These are phyloP conservation scores for Lutjanus erythropterus DNA, from an alignment of 2,113 vertebrate genomes.

Conservation along the genomic window DNA sequence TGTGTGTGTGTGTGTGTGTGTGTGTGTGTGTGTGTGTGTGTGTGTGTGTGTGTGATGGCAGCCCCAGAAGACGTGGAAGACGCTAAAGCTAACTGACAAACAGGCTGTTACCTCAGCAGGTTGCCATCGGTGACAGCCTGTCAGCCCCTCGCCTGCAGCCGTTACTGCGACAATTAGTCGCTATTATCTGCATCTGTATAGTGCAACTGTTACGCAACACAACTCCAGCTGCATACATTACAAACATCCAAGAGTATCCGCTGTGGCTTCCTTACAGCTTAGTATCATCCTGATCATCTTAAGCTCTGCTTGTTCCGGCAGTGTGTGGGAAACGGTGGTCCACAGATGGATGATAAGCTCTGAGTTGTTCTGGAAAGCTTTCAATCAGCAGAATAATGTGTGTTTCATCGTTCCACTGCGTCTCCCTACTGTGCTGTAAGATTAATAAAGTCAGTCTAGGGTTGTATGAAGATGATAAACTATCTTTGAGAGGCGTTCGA, in stretches of 20 bases:
- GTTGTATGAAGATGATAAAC: not conserved
- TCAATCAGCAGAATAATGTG: conserved; percentile 9
- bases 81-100: conserved; percentile 8
- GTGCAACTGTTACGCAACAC: conserved; percentile 43
- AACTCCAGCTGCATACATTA: conserved; percentile 14
- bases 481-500: not conserved
- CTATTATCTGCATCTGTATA: conserved; percentile 1
- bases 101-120: conserved; percentile 33
- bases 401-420: not conserved
- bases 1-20: not conserved
- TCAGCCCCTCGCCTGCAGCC: conserved; percentile 21
- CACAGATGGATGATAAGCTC: conserved; percentile 20
- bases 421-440: not conserved
- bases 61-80: not conserved
- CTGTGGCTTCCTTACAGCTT: conserved; percentile 23
- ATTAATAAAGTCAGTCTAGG: not conserved
- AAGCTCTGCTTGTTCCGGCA: conserved; percentile 32
- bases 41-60: not conserved
- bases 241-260: not conserved
- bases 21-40: not conserved
- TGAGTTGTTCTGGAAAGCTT: conserved; percentile 26
- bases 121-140: conserved; percentile 11
- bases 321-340: not conserved
- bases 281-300: conserved; percentile 42
- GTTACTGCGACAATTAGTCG: conserved; percentile 30